Evolutionary conservation across 2,113 vertebrate genomes (phyloP), one percentile per base, ranked within the genome.

Genomic region (Australoheros scitulus): DNA sequence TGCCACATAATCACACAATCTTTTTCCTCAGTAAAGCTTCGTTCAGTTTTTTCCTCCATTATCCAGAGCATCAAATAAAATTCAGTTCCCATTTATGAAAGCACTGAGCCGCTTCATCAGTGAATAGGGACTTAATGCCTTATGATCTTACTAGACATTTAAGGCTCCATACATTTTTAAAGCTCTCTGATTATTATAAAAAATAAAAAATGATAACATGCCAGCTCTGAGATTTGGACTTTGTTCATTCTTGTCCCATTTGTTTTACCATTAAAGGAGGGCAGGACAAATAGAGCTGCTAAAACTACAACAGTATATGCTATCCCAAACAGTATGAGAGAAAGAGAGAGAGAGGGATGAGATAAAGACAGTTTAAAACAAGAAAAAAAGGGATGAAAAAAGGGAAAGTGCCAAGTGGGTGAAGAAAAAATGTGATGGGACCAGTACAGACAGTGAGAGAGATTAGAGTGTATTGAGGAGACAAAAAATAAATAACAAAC

Each of bases 1-100:
- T 34, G 47, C 43, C 58, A 77, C 60, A 63, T 50, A 82, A 76
- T 88, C 38, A 75, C 36, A 41, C 38, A 11, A 43, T 72, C 13
- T 79, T 61, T 80, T 82, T 57, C 18, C 57, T 68, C 22, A 58
- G 24, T n/a, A 34, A 47, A 70, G 57, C 50, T 63, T 72, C 3
- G 1, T 65, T 80, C 52, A 56, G 5, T 80, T 85, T 82, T 78
- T 77, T 68, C 20, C 26, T 80, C 36, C 60, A 83, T 87, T 86
- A 80, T 87, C 81, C 76, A 26, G 15, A 79, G 80, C 79, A 82
- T 88, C 76, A 82, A 90, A 80, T 78, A 52, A 60, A 82, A 65
- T 68, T 52, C 1, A 83, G 76, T 78, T 88, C 57, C 41, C 76
- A 80, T 86, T 90, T 80, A 80, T 82, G 72, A 76, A 84, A 84